phyloP scores from a whole-genome alignment of 37 sponge, comb jelly and placozoan genomes.

The Mnemiopsis leidyi region DNA sequence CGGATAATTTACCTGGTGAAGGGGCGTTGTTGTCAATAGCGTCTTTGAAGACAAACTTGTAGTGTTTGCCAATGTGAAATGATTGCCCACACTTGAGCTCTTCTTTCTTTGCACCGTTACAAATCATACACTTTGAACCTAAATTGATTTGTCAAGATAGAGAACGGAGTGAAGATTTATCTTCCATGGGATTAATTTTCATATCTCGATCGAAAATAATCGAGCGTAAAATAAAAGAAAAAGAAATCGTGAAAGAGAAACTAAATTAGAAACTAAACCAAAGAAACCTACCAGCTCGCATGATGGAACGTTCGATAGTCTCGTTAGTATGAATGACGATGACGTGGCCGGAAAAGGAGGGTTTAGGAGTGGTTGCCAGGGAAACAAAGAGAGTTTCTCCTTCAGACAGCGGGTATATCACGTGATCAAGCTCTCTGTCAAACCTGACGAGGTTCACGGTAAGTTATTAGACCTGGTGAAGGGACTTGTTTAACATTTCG shows the following conservation, averaged over 20 bases:
- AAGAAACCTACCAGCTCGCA: neutral
- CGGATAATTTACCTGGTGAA: slow-evolving; percentile 29
- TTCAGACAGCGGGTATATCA: slow-evolving; percentile 6
- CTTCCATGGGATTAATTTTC: too few species aligned
- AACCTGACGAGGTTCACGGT: neutral
- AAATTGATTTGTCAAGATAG: too few species aligned
- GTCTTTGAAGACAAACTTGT: neutral
- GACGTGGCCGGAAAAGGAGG: neutral
- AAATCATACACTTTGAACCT: neutral
- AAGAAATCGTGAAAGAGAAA: neutral
- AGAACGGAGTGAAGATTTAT: too few species aligned
- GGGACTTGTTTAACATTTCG: too few species aligned
- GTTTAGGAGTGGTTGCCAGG: neutral
- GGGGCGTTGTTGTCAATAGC: slow-evolving; percentile 4
- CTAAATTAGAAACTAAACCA: too few species aligned
- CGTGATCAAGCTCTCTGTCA: slow-evolving; percentile 5
- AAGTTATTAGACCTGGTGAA: too few species aligned
- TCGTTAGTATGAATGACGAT: slow-evolving; percentile 8
- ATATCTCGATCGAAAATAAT: too few species aligned
- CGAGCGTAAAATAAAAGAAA: neutral
- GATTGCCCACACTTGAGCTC: neutral
- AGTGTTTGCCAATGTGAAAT: neutral
- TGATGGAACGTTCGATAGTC: neutral
- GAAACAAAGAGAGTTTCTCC: neutral
- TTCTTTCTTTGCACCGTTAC: neutral